A percentile compares a stretch with the other conserved stretches of the same genome.
These are phyloP conservation scores for Falcaria lacertinaria DNA, from an alignment of 2,888 invertebrate species.

Conservation along the genomic window DNA sequence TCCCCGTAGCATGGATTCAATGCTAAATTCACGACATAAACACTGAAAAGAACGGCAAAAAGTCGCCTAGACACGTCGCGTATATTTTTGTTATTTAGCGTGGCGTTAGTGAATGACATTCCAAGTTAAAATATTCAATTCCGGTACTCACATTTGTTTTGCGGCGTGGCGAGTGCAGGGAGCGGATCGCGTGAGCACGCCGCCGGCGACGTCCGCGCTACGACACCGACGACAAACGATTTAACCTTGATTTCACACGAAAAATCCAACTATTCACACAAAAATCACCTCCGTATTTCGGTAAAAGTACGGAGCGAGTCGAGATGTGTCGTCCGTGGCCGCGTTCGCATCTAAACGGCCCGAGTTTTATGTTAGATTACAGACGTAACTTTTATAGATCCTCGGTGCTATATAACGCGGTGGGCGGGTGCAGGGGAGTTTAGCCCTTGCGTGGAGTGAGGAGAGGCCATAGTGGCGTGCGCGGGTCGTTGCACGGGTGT, in stretches of 20 bases:
- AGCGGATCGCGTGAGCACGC: constrained; percentile 48
- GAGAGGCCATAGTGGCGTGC: constrained; percentile 61
- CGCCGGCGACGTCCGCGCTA: constrained; percentile 53
- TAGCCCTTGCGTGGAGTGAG: constrained; percentile 52
- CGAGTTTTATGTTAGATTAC: constrained; percentile 81
- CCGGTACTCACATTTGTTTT: constrained; percentile 61
- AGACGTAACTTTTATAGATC: constrained; percentile 81
- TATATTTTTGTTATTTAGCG: constrained; percentile 17
- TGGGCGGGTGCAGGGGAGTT: constrained; percentile 64
- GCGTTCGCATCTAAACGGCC: constrained; percentile 80
- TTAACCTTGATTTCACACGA: constrained; percentile 55
- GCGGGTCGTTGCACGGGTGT: constrained; percentile 71
- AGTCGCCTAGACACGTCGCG: constrained; percentile 11
- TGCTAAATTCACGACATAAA: neutral
- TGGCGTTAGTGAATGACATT: constrained; percentile 19
- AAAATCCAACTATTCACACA: constrained; percentile 67
- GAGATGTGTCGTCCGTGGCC: constrained; percentile 79
- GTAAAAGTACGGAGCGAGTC: constrained; percentile 78
- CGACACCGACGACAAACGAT: constrained; percentile 46
- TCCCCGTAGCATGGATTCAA: too few relatives aligned
- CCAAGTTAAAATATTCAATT: constrained; percentile 50
- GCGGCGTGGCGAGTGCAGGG: constrained; percentile 45
- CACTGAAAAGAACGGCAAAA: constrained; percentile 5
- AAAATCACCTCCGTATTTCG: constrained; percentile 72
- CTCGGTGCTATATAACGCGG: constrained; percentile 80